phyloP scores from a whole-genome alignment of 2,888 invertebrate genomes.

The Oscheius sp. region DNA sequence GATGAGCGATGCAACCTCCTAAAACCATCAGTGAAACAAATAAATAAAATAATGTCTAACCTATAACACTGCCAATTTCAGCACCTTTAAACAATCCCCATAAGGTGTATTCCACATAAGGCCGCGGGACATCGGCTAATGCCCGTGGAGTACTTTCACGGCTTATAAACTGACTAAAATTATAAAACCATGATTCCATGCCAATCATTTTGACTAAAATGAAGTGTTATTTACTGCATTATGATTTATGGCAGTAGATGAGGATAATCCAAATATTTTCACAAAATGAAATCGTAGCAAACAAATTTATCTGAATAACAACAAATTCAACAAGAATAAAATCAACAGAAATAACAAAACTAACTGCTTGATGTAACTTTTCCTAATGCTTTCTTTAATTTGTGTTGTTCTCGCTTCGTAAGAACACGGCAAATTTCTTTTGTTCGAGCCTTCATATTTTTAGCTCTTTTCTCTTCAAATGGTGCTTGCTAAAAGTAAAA shows the following conservation, averaged over 20 bases:
- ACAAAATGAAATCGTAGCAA: neutral
- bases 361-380: constrained; percentile 37
- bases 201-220: constrained; percentile 46
- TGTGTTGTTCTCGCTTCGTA: constrained; percentile 64
- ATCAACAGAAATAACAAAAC: constrained; percentile 21
- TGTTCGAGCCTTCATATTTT: constrained; percentile 67
- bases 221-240: neutral
- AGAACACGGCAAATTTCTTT: constrained; percentile 65
- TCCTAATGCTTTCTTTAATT: constrained; percentile 56
- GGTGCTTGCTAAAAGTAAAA: constrained; percentile 43
- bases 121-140: constrained; percentile 63
- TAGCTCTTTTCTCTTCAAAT: constrained; percentile 56
- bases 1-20: constrained; percentile 68
- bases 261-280: neutral
- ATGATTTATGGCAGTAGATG: neutral
- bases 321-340: constrained; percentile 28
- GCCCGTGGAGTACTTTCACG: constrained; percentile 48
- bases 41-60: constrained; percentile 40
- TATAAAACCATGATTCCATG: constrained; percentile 66
- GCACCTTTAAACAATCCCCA: constrained; percentile 64
- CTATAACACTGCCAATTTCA: constrained; percentile 63
- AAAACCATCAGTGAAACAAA: constrained; percentile 11
- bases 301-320: constrained; percentile 34
- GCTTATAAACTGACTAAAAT: constrained; percentile 60
- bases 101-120: constrained; percentile 63